Evolutionary conservation across 2,113 vertebrate species (phyloP).

Genomic region (Corydoras sp.): DNA sequence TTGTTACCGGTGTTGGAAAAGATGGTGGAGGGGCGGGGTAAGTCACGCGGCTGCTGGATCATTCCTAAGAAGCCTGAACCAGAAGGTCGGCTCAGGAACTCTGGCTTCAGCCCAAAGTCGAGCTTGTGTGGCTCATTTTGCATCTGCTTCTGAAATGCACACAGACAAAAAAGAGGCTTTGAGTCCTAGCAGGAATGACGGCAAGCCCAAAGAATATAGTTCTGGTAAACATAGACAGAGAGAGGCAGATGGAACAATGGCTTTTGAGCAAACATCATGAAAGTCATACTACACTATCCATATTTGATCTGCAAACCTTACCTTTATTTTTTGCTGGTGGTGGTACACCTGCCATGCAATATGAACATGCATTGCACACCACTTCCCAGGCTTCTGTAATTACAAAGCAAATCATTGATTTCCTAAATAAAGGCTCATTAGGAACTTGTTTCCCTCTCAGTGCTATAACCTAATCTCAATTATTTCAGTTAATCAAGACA

Average conservation of each 20-base stretch:
- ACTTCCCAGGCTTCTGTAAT: slow-evolving; percentile 76
- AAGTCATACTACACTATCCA: not conserved
- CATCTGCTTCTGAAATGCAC: slow-evolving; percentile 74
- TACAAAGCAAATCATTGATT: not conserved
- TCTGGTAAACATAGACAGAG: slow-evolving; percentile 28
- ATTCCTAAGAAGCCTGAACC: slow-evolving; percentile 68
- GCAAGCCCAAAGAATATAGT: slow-evolving; percentile 13
- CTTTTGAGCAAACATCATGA: slow-evolving; percentile 10
- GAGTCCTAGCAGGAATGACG: slow-evolving; percentile 5
- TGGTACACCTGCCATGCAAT: slow-evolving; percentile 92
- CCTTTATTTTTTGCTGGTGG: slow-evolving; percentile 84
- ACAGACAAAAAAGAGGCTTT: slow-evolving; percentile 3
- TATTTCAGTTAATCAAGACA: too few species aligned
- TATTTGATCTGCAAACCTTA: slow-evolving; percentile 50
- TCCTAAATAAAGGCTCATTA: too few species aligned
- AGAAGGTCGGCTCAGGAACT: slow-evolving; percentile 74
- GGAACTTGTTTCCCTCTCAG: too few species aligned
- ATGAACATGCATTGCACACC: slow-evolving; percentile 82
- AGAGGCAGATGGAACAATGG: slow-evolving; percentile 17
- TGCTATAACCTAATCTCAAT: too few species aligned
- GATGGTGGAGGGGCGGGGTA: slow-evolving; percentile 68
- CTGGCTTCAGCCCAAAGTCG: slow-evolving; percentile 71
- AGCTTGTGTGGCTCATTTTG: slow-evolving; percentile 76
- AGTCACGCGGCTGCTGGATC: slow-evolving; percentile 72
- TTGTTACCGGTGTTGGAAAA: slow-evolving; percentile 73